phyloP scores from a whole-genome alignment of 2,113 vertebrate species.

The Syrrhaptes paradoxus region DNA sequence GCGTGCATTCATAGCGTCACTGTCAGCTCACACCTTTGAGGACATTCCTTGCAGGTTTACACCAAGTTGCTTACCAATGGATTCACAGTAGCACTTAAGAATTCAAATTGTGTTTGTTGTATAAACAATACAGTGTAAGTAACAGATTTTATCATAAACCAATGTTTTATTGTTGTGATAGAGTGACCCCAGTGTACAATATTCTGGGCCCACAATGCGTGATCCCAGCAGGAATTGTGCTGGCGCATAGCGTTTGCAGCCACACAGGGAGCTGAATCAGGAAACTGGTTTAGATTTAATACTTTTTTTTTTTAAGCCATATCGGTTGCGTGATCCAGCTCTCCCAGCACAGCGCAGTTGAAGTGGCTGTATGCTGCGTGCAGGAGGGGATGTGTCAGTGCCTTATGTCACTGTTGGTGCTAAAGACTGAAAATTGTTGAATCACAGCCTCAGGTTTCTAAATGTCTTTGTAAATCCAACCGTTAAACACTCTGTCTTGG shows the following conservation, averaged over 20 bases:
- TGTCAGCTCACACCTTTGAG: background rate
- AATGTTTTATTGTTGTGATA: background rate
- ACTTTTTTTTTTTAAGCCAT: background rate
- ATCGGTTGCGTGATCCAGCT: conserved; percentile 18
- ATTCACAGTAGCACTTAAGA: background rate
- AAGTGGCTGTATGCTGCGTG: conserved; percentile 12
- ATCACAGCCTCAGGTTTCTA: conserved; percentile 36
- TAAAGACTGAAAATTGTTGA: conserved; percentile 47
- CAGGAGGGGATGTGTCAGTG: conserved; percentile 50
- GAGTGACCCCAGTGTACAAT: background rate
- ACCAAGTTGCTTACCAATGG: background rate
- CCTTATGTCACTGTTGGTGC: conserved; percentile 54
- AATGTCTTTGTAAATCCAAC: conserved; percentile 37
- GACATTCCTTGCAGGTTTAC: background rate
- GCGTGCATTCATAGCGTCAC: background rate
- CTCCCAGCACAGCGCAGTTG: conserved; percentile 3
- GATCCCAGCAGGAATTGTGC: background rate
- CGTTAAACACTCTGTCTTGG: conserved; percentile 35
- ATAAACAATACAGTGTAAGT: background rate
- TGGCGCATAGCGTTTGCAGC: background rate
- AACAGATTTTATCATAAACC: background rate
- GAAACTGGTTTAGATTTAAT: background rate
- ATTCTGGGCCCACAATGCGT: background rate
- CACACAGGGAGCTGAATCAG: background rate
- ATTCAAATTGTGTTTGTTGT: background rate